phyloP scores from a whole-genome alignment of 2,888 invertebrate genomes.

The Celastrina argiolus region DNA sequence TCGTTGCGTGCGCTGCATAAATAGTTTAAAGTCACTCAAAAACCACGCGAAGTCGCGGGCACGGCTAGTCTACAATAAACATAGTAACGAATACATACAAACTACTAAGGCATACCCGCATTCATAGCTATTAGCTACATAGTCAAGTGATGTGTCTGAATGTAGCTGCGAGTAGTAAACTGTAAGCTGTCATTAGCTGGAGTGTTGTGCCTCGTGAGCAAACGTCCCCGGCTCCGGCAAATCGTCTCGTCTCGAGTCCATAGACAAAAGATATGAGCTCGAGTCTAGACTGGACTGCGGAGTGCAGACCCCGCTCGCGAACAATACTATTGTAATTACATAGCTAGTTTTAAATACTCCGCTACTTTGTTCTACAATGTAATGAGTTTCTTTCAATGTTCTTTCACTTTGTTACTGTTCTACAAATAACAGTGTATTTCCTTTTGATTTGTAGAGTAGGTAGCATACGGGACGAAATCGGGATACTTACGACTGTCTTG shows the following conservation, averaged over 20 bases:
- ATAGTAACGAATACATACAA: no score
- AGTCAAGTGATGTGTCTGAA: no score
- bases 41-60: no score
- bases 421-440: not conserved
- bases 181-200: not conserved
- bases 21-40: no score
- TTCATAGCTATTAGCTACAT: no score
- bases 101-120: no score
- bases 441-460: not conserved
- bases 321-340: not conserved
- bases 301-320: not conserved
- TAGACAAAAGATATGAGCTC: no score
- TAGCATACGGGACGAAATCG: no score
- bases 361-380: not conserved
- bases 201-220: not conserved
- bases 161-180: no score
- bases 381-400: not conserved
- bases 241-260: not conserved
- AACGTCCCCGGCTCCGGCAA: not conserved
- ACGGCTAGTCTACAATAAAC: no score
- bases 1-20: no score
- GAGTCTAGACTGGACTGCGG: not conserved
- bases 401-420: not conserved
- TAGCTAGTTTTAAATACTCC: not conserved
- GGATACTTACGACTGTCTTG: no score